These are phyloP conservation scores for Phytoseiulus persimilis DNA, from an alignment of 2,888 invertebrate species.

Conservation along the genomic window DNA sequence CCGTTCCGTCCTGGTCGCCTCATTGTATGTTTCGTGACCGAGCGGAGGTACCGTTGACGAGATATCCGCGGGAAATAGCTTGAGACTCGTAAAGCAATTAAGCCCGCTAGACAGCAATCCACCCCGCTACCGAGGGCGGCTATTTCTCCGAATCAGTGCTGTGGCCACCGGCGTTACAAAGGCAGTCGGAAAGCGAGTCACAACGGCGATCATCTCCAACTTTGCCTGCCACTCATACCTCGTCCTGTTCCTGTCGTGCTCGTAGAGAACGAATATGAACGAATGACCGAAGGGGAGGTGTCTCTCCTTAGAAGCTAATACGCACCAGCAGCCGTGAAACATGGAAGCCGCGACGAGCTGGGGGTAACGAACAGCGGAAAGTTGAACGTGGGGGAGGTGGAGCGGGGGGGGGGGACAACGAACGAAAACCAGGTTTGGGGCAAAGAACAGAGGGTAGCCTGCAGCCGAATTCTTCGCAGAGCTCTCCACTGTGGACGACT, in stretches of 20 bases:
- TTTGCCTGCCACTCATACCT: neutral
- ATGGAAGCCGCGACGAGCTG: neutral
- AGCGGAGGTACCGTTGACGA: neutral
- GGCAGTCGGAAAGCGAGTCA: neutral
- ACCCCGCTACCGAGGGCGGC: neutral
- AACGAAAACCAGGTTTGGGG: neutral
- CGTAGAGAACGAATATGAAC: neutral
- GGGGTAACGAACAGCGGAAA: neutral
- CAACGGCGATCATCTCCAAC: neutral
- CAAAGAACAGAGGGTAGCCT: neutral
- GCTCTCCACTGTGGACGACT: neutral
- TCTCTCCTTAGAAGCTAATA: neutral
- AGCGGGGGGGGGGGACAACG: neutral
- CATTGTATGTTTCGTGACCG: too few relatives aligned
- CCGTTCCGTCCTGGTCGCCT: too few relatives aligned
- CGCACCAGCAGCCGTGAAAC: neutral
- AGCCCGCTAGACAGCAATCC: neutral
- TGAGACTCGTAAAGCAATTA: neutral
- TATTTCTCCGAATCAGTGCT: neutral
- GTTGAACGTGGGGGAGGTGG: neutral
- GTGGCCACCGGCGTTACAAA: neutral
- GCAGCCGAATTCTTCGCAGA: neutral
- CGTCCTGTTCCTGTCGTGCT: neutral
- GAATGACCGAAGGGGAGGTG: neutral
- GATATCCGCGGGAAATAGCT: neutral